Conservation (phyloP, 2,888 invertebrate species). For the Pterostichus madidus region DNA sequence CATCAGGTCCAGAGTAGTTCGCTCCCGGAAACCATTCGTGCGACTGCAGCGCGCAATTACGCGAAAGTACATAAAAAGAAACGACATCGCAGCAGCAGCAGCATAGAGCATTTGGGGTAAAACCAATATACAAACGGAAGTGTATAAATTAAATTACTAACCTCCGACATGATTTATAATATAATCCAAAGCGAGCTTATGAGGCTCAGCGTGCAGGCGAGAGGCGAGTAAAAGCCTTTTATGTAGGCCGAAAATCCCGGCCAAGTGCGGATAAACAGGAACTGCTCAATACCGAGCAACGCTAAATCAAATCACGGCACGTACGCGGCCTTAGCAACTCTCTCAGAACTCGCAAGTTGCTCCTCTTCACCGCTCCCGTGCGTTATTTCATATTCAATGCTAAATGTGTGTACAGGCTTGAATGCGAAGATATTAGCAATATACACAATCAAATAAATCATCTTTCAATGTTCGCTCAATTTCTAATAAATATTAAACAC, state of each 20-base stretch:
- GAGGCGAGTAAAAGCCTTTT: slow-evolving; percentile 54
- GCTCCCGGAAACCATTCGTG: too few relatives aligned
- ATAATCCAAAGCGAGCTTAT: slow-evolving; percentile 54
- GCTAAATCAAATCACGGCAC: slow-evolving; percentile 64
- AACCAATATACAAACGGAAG: slow-evolving; percentile 20
- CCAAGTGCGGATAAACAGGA: slow-evolving; percentile 58
- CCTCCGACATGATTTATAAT: slow-evolving; percentile 56
- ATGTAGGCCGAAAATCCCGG: slow-evolving; percentile 56
- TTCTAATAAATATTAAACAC: too few relatives aligned
- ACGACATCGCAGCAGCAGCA: background rate
- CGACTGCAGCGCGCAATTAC: too few relatives aligned
- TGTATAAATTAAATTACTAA: slow-evolving; percentile 55
- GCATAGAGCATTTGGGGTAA: slow-evolving; percentile 7
- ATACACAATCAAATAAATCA: too few relatives aligned
- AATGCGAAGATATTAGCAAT: background rate
- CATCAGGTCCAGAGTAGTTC: too few relatives aligned
- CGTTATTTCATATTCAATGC: background rate
- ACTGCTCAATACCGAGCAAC: slow-evolving; percentile 55
- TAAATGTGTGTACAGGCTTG: background rate
- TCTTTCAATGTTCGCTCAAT: too few relatives aligned
- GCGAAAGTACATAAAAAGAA: slow-evolving; percentile 9
- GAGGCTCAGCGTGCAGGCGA: slow-evolving; percentile 12
- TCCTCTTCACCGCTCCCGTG: too few relatives aligned
- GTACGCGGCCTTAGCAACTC: slow-evolving; percentile 54
- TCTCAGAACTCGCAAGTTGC: background rate